Evolutionary conservation across 2,797 vertebrate genomes (phyloP).

Genomic region (Macrochelys suwanniensis): DNA sequence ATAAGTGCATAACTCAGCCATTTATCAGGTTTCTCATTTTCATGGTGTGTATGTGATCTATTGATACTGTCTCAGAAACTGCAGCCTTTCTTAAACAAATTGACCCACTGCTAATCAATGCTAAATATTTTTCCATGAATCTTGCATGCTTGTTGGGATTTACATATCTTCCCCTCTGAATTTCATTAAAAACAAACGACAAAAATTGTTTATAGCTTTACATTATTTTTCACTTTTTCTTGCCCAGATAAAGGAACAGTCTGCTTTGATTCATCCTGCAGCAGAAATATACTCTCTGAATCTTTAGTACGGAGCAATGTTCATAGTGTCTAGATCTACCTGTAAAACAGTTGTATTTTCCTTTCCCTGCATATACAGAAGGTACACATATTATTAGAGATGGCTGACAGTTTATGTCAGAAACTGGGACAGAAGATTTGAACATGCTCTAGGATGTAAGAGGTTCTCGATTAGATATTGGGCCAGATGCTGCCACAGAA

Average conservation of each 20-base stretch:
- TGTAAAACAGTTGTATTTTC: slow-evolving; percentile 2
- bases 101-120: not conserved
- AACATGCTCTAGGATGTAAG: not conserved
- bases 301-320: not conserved
- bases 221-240: slow-evolving; percentile 23
- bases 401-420: not conserved
- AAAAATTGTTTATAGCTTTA: not conserved
- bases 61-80: not conserved
- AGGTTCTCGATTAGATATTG: not conserved
- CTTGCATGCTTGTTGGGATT: not conserved
- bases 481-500: not conserved
- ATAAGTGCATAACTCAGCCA: not conserved
- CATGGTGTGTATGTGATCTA: not conserved
- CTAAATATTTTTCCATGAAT: not conserved
- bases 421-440: not conserved
- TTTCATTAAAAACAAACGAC: not conserved
- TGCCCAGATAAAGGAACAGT: slow-evolving; percentile 10
- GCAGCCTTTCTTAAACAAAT: not conserved
- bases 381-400: not conserved
- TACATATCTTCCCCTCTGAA: not conserved
- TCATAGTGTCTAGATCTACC: not conserved
- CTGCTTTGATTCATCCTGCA: not conserved
- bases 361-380: not conserved
- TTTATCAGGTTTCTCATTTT: not conserved
- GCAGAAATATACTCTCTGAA: not conserved